These are phyloP conservation scores for Eupithecia insigniata DNA, from an alignment of 2,888 invertebrate species.

Conservation along the genomic window DNA sequence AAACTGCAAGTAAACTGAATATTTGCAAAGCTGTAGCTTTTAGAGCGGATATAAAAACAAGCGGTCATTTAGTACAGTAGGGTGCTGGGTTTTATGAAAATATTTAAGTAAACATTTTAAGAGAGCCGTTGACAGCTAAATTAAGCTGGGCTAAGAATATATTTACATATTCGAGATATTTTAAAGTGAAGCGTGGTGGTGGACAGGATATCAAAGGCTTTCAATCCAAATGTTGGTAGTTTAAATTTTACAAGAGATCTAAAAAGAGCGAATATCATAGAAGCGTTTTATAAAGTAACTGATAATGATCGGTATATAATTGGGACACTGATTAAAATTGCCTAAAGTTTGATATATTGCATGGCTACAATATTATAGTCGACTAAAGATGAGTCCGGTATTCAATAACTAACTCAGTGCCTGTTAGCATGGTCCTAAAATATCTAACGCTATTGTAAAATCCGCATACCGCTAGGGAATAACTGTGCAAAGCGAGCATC, in stretches of 20 bases:
- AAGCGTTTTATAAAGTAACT: neutral
- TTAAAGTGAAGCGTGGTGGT: neutral
- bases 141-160: constrained; percentile 8
- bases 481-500: too few relatives aligned
- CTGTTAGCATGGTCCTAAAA: too few relatives aligned
- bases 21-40: constrained; percentile 25
- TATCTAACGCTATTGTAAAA: too few relatives aligned
- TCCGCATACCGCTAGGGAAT: too few relatives aligned
- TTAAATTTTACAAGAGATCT: neutral
- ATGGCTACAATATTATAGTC: too few relatives aligned
- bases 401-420: too few relatives aligned
- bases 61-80: constrained; percentile 28
- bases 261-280: neutral
- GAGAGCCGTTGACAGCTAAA: neutral
- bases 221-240: neutral
- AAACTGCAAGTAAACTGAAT: constrained; percentile 30
- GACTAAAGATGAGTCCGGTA: too few relatives aligned
- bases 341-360: neutral
- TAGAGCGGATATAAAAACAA: constrained; percentile 26
- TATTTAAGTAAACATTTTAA: constrained; percentile 21
- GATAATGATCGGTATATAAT: neutral
- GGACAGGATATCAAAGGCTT: neutral
- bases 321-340: neutral
- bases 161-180: neutral
- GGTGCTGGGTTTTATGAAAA: constrained; percentile 11